Percentiles rank a stretch among this genome's conserved stretches.
phyloP scores from a whole-genome alignment of 2,888 invertebrate genomes.

The Chorisops tibialis region DNA sequence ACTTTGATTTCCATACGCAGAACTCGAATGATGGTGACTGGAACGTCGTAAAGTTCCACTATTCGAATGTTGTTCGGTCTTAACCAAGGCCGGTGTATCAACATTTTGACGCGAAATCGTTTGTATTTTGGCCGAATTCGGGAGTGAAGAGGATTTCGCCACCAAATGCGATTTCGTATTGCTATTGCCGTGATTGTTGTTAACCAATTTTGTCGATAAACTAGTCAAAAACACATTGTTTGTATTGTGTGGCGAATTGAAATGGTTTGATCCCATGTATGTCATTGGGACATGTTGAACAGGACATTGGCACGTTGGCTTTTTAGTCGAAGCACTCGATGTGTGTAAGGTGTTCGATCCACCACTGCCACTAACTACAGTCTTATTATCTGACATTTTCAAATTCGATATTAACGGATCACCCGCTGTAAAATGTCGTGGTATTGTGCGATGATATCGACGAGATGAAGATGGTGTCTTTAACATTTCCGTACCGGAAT shows the following conservation, averaged over 20 bases:
- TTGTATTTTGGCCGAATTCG: conserved; percentile 29
- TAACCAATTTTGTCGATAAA: conserved; percentile 40
- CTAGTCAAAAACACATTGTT: conserved; percentile 43
- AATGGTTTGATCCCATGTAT: conserved; percentile 50
- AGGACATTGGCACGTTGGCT: conserved; percentile 52
- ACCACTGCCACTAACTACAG: conserved; percentile 30
- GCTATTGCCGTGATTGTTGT: conserved; percentile 34
- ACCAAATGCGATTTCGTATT: conserved; percentile 30
- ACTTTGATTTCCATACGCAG: conserved; percentile 38
- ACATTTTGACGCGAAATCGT: conserved; percentile 24
- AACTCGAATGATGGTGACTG: conserved; percentile 32
- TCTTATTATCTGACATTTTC: conserved; percentile 6
- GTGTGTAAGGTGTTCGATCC: conserved; percentile 30
- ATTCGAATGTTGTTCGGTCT: conserved; percentile 27
- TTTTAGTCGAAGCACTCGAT: conserved; percentile 40
- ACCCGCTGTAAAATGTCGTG: conserved; percentile 50
- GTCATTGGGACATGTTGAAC: conserved; percentile 53
- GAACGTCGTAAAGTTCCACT: conserved; percentile 33
- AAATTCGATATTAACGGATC: conserved; percentile 41
- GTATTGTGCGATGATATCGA: conserved; percentile 52
- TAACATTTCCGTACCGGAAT: conserved; percentile 28
- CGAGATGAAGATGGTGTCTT: conserved; percentile 49
- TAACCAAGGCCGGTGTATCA: conserved; percentile 4
- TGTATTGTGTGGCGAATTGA: conserved; percentile 38
- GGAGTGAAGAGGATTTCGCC: conserved; percentile 35